Percentiles rank a stretch among this genome's conserved stretches.
Conservation (phyloP, 1,140 invertebrate genomes). For the Trichonephila inaurata region DNA sequence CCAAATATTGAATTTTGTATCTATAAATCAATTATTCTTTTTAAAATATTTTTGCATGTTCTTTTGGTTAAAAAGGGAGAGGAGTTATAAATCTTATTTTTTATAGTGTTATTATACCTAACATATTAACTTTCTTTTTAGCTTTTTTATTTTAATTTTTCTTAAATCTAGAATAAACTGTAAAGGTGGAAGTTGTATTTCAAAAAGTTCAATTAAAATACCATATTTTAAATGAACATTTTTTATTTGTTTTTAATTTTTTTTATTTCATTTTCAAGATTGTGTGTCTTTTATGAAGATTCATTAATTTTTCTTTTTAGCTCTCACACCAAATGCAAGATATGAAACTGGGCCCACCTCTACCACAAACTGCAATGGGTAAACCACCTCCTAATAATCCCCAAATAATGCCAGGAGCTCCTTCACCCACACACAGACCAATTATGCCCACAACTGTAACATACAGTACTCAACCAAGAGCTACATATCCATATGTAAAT, state of each 20-base stretch:
- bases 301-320: conserved; percentile 12
- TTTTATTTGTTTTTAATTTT: background rate
- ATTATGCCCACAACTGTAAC: conserved; percentile 43
- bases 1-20: too few species aligned
- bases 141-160: too few species aligned
- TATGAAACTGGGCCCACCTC: conserved; percentile 73
- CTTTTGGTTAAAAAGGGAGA: too few species aligned
- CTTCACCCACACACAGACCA: conserved; percentile 18
- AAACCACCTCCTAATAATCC: background rate
- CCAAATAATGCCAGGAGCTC: background rate
- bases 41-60: too few species aligned
- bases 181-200: too few species aligned
- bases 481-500: conserved; percentile 63
- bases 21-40: too few species aligned
- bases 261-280: background rate
- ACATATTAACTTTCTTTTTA: too few species aligned
- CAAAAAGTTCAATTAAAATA: too few species aligned
- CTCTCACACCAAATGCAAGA: conserved; percentile 65
- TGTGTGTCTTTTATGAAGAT: background rate
- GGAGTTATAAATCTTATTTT: too few species aligned
- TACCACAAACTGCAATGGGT: conserved; percentile 39
- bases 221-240: background rate
- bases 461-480: conserved; percentile 22
- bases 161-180: too few species aligned
- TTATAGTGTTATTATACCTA: too few species aligned